Conservation (phyloP, 2,113 vertebrate species). For the Gavia stellata region DNA sequence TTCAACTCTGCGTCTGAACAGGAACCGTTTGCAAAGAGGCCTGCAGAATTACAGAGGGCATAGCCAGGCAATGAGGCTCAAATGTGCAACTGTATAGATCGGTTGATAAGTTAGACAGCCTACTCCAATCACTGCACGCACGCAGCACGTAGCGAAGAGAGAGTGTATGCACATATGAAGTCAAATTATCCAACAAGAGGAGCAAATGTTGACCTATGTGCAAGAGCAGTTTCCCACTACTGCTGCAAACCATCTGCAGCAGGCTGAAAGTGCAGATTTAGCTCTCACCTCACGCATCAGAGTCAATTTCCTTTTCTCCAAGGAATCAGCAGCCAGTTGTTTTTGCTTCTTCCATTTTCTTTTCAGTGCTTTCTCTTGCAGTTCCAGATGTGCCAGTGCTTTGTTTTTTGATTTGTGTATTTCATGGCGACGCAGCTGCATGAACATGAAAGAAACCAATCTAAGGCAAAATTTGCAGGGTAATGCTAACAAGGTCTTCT, state of each 20-base stretch:
- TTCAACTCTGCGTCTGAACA: too few species aligned
- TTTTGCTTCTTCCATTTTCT: slow-evolving; percentile 72
- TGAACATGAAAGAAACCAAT: neutral
- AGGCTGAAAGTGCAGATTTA: neutral
- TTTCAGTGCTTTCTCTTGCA: slow-evolving; percentile 79
- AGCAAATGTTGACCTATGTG: neutral
- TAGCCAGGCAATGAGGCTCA: neutral
- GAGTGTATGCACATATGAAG: accelerated
- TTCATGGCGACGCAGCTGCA: slow-evolving; percentile 83
- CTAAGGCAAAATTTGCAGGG: neutral
- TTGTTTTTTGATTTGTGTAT: slow-evolving; percentile 88
- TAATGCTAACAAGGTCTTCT: neutral
- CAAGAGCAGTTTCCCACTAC: neutral
- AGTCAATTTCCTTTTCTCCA: slow-evolving; percentile 76
- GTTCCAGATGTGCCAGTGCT: slow-evolving; percentile 81
- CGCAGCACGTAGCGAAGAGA: neutral
- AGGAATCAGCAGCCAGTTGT: slow-evolving; percentile 48
- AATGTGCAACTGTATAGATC: accelerated
- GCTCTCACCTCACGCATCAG: slow-evolving; percentile 85
- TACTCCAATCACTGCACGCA: neutral
- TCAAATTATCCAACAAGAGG: neutral
- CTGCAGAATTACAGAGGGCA: neutral
- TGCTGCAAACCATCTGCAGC: neutral
- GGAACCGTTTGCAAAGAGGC: neutral
- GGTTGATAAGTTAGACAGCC: neutral